Conservation (phyloP, 2,113 vertebrate species). For the Callaeas wilsoni region DNA sequence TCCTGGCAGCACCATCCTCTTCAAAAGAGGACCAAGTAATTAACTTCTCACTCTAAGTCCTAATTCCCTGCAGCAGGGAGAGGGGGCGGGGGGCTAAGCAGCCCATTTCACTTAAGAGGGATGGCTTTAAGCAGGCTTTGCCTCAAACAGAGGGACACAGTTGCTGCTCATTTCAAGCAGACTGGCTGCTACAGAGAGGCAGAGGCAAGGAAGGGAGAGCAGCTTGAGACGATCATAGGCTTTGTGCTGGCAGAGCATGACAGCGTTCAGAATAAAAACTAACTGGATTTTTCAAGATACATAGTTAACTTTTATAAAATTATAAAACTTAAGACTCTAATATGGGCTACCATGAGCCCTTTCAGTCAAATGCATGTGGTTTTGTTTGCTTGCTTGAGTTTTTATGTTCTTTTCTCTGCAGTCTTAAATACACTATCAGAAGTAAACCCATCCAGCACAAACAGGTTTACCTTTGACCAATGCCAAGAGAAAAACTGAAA, state of each 20-base stretch:
- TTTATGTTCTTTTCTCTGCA: background rate
- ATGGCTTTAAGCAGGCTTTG: background rate
- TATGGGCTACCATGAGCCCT: background rate
- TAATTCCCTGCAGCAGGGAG: background rate
- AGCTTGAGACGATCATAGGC: rapidly evolving
- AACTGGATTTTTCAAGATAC: background rate
- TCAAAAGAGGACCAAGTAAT: background rate
- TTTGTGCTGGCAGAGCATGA: background rate
- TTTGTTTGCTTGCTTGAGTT: background rate
- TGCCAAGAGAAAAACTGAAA: background rate
- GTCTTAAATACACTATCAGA: background rate
- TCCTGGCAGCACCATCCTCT: background rate
- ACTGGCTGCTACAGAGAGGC: background rate
- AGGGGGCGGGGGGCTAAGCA: background rate
- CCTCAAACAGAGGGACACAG: rapidly evolving
- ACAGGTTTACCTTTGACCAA: background rate
- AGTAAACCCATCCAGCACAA: background rate
- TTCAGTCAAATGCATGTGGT: too few species aligned
- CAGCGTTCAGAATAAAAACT: background rate
- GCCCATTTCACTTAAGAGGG: background rate
- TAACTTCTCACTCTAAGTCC: background rate
- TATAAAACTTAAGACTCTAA: background rate
- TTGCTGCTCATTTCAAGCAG: background rate
- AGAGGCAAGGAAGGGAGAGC: background rate
- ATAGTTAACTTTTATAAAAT: background rate